Percentiles rank a stretch among this genome's conserved stretches.
Evolutionary conservation across 92 coral and sea anemone species (phyloP).

Genomic region (Zoanthus sansibaricus): DNA sequence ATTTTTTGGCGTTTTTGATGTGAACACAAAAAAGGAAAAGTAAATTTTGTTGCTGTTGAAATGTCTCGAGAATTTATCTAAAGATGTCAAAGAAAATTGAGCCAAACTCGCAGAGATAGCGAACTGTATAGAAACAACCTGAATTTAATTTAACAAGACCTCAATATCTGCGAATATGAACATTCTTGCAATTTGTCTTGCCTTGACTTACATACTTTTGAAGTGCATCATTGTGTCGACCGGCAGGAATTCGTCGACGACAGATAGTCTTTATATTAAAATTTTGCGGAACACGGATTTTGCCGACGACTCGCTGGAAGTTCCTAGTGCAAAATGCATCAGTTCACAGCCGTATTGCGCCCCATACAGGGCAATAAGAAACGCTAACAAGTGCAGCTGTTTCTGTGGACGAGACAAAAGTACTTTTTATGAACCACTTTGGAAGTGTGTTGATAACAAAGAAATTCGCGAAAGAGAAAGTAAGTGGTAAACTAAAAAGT

Average conservation of each 20-base stretch:
- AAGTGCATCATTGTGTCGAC: not conserved
- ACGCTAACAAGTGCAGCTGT: conserved; percentile 7
- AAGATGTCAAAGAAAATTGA: not conserved
- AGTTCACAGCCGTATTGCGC: not conserved
- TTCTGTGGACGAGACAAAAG: conserved; percentile 40
- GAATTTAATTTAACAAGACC: not conserved
- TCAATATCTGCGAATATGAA: not conserved
- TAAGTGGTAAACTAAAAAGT: not conserved
- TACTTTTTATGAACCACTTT: conserved; percentile 31
- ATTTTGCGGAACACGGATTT: conserved; percentile 11
- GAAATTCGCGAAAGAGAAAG: conserved; percentile 32
- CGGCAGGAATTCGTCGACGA: not conserved
- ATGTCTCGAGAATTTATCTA: not conserved
- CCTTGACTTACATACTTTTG: not conserved
- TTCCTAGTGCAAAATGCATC: not conserved
- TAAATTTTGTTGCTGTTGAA: not conserved
- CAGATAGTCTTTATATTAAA: not conserved
- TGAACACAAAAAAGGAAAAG: not conserved
- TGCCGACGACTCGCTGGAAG: conserved; percentile 14
- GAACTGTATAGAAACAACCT: too few species aligned
- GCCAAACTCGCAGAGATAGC: not conserved
- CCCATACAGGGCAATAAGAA: not conserved
- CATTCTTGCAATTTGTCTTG: not conserved
- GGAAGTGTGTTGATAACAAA: conserved; percentile 28
- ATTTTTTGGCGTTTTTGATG: not conserved